A percentile compares a stretch with the other conserved stretches of the same genome.
Evolutionary conservation across 1,140 invertebrate genomes (phyloP).

Genomic region (Nephotettix cincticeps): DNA sequence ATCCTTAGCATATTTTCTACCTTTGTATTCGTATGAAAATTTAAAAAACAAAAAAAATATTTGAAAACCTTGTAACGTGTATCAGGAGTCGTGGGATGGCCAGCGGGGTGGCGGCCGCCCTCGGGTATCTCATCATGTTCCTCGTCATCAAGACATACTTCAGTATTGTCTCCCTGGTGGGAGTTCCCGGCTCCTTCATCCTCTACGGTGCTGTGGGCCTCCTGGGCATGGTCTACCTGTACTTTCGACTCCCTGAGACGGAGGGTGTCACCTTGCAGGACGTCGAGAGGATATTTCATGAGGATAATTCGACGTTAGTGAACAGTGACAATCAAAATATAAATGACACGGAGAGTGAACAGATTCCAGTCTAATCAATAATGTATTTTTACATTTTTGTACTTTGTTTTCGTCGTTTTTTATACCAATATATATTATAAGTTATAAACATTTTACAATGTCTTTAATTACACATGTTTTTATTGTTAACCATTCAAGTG

Average conservation of each 20-base stretch:
- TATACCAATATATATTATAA: no score
- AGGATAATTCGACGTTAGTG: no score
- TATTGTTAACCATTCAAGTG: no score
- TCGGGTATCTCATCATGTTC: slow-evolving; percentile 18
- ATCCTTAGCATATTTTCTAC: background rate
- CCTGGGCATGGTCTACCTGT: slow-evolving; percentile 18
- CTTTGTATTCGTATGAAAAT: background rate
- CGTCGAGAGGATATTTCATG: slow-evolving; percentile 12
- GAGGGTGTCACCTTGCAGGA: slow-evolving; percentile 12
- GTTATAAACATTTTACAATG: no score
- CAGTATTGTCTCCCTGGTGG: background rate
- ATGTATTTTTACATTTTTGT: no score
- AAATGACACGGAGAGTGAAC: no score
- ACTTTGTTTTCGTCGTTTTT: no score
- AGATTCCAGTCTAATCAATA: no score
- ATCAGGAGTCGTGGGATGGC: slow-evolving; percentile 22
- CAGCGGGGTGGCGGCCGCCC: slow-evolving; percentile 4
- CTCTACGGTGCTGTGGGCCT: slow-evolving; percentile 14
- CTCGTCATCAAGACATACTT: slow-evolving; percentile 24
- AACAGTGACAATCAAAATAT: no score
- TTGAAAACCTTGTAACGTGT: background rate
- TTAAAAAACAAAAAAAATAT: slow-evolving; percentile 4
- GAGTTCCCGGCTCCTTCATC: slow-evolving; percentile 5
- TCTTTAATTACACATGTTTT: no score
- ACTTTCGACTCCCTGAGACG: slow-evolving; percentile 23